Conservation (phyloP, 2,888 invertebrate genomes). For the Drosophila nr. medialis region DNA sequence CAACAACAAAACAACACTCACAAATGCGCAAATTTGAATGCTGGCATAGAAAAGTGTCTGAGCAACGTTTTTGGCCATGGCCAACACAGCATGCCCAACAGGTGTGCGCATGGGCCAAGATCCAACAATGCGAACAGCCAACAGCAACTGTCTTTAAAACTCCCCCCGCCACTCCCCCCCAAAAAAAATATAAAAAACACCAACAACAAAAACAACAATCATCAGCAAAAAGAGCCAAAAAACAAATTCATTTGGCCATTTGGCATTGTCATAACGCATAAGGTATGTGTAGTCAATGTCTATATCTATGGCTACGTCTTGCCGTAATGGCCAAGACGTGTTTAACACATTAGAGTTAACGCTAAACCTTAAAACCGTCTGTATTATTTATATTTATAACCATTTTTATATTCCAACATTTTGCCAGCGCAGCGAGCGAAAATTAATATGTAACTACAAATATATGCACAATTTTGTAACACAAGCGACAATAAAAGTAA, state of each 20-base stretch:
- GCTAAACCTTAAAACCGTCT: slow-evolving; percentile 60
- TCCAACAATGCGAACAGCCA: slow-evolving; percentile 34
- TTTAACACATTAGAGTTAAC: slow-evolving; percentile 74
- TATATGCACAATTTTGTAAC: slow-evolving; percentile 46
- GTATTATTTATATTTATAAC: slow-evolving; percentile 54
- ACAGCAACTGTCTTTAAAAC: slow-evolving; percentile 37
- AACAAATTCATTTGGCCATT: slow-evolving; percentile 54
- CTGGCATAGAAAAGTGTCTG: slow-evolving; percentile 51
- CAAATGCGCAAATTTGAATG: slow-evolving; percentile 67
- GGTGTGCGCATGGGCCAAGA: slow-evolving; percentile 71
- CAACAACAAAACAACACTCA: slow-evolving; percentile 15
- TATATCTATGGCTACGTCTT: neutral
- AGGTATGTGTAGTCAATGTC: slow-evolving; percentile 51
- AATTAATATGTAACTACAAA: slow-evolving; percentile 54
- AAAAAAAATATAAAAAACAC: slow-evolving; percentile 33
- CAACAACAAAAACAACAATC: slow-evolving; percentile 34
- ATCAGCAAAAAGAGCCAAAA: slow-evolving; percentile 40
- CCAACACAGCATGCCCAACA: slow-evolving; percentile 62
- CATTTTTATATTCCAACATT: slow-evolving; percentile 54
- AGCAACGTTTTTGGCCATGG: slow-evolving; percentile 62
- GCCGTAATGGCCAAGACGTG: slow-evolving; percentile 76
- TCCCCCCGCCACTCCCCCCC: slow-evolving; percentile 11
- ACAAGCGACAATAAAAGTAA: slow-evolving; percentile 44
- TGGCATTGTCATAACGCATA: slow-evolving; percentile 75
- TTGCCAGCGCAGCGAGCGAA: slow-evolving; percentile 35